phyloP scores from a whole-genome alignment of 2,797 vertebrate genomes.

The Platalea minor region DNA sequence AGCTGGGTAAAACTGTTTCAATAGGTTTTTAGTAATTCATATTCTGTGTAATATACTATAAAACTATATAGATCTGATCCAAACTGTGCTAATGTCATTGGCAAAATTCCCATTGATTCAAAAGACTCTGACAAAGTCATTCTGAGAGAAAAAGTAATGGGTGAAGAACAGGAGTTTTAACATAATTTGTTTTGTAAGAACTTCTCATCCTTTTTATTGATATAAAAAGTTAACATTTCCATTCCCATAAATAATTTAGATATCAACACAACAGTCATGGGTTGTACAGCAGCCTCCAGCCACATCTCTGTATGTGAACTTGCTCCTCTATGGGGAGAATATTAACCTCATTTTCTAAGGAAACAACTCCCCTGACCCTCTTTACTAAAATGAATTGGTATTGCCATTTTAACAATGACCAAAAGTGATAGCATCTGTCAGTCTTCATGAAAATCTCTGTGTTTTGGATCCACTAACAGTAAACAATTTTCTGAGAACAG shows the following conservation, averaged over 20 bases:
- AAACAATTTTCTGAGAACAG: slow-evolving; percentile 50
- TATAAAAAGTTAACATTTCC: not conserved
- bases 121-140: not conserved
- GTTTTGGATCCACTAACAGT: slow-evolving; percentile 13
- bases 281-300: not conserved
- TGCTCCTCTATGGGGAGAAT: not conserved
- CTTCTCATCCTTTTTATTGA: not conserved
- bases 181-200: not conserved
- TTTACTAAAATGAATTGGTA: slow-evolving; percentile 4
- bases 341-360: slow-evolving; percentile 12
- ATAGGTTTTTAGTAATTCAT: not conserved
- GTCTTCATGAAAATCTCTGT: slow-evolving; percentile 37
- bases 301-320: not conserved
- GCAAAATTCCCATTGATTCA: not conserved
- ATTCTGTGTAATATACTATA: not conserved
- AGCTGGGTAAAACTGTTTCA: not conserved
- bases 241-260: not conserved
- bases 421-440: slow-evolving; percentile 24
- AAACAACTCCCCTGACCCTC: not conserved
- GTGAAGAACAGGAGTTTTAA: not conserved
- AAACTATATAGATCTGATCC: not conserved
- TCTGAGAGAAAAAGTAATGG: not conserved
- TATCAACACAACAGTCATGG: not conserved
- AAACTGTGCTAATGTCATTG: not conserved
- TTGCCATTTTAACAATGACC: not conserved